Evolutionary conservation across 2,113 vertebrate genomes (phyloP), one percentile per base, ranked within the genome.

Genomic region (Oostethus manadensis): DNA sequence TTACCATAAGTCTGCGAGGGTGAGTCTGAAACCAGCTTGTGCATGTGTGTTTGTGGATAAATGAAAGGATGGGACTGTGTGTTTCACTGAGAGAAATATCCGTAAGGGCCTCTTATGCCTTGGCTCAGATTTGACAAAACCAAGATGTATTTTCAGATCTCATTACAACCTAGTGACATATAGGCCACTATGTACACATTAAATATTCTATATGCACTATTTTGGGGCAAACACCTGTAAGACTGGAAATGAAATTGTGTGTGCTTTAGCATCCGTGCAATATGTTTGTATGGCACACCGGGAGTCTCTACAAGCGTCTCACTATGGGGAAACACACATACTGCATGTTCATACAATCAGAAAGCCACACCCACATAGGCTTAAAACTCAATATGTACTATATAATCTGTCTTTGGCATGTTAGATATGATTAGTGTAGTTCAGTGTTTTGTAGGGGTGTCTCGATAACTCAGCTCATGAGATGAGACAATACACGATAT

Each of bases 51-150:
- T 76, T 62, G 60, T 47, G 49, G 40, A 48, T 56, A 55, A 56
- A 60, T 55, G 69, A 38, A 62, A 61, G 48, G 56, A 66, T 74
- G 66, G 55, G 44, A 22, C 43, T 20, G 46, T 58, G 68, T 61
- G 78, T 64, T 70, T 66, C 56, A 54, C 71, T 74, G 77, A 85
- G 61, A 81, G 75, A 88, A 83, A 84, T 78, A 85, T 85, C 79
- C 68, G 73, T 83, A 82, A 78, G 71, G 70, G 72, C 73, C 80
- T 77, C 74, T 79, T 59, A 79, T 71, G 80, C 78, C 84, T 74
- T 72, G 84, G 81, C 74, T 78, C 62, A 63, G 71, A 67, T 16
- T 50, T 83, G 84, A 84, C 84, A 84, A 67, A 76, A 73, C 76
- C 50, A 48, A 85, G 71, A 86, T 86, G 75, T 79, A 85, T 86